Percentiles rank a stretch among this genome's conserved stretches.
These are phyloP conservation scores for Tigriopus japonicus DNA, from an alignment of 1,140 invertebrate genomes.

Conservation along the genomic window DNA sequence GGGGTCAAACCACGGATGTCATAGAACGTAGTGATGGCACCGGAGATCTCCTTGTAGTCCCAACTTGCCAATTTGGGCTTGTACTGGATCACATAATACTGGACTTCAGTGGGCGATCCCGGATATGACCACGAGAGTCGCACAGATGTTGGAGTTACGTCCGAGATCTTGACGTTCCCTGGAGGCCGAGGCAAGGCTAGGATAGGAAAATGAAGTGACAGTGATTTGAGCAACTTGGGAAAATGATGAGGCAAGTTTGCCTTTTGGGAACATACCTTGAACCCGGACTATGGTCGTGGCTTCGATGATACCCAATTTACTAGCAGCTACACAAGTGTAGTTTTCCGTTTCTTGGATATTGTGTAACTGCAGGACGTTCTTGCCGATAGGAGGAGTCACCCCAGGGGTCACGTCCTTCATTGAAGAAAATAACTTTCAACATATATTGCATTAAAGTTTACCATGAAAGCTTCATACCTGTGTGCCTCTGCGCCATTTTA, in stretches of 20 bases:
- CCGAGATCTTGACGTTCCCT: slow-evolving; percentile 63
- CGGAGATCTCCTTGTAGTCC: slow-evolving; percentile 49
- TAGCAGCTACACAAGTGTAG: slow-evolving; percentile 90
- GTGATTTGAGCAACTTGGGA: neutral
- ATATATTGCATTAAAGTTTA: too few species aligned
- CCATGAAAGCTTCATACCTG: too few species aligned
- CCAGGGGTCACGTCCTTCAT: slow-evolving; percentile 52
- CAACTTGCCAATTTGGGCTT: slow-evolving; percentile 55
- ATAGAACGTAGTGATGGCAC: slow-evolving; percentile 79
- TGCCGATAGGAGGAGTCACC: slow-evolving; percentile 16
- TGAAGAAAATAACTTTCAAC: too few species aligned
- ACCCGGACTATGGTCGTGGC: slow-evolving; percentile 70
- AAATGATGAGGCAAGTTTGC: neutral
- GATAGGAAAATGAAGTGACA: slow-evolving; percentile 24
- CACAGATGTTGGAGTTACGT: slow-evolving; percentile 78
- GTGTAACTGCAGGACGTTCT: slow-evolving; percentile 60
- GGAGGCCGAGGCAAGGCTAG: slow-evolving; percentile 67
- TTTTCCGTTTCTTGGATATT: slow-evolving; percentile 80
- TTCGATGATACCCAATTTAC: slow-evolving; percentile 77
- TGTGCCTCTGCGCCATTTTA: slow-evolving; percentile 78
- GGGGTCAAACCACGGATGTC: slow-evolving; percentile 68
- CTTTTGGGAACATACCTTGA: slow-evolving; percentile 28
- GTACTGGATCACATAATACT: slow-evolving; percentile 87
- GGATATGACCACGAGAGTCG: slow-evolving; percentile 71
- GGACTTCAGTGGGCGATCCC: slow-evolving; percentile 50